A percentile compares a stretch with the other conserved stretches of the same genome.
phyloP scores from a whole-genome alignment of 1,140 invertebrate species.

The Drosophila sucinea region DNA sequence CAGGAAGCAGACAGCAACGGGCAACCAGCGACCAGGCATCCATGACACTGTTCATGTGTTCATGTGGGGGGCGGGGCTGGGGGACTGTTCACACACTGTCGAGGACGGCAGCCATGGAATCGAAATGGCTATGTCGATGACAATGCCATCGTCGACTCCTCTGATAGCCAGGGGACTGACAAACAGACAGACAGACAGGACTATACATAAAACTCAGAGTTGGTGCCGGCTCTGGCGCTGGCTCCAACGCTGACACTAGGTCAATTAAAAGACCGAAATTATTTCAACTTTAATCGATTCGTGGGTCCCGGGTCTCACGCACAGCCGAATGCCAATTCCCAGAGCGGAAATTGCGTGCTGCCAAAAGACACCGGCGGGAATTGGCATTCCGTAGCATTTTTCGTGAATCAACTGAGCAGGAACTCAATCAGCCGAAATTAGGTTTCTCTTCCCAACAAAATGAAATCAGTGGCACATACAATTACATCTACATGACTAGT shows the following conservation, averaged over 20 bases:
- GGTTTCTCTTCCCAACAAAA: conserved; percentile 18
- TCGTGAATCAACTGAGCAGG: conserved; percentile 22
- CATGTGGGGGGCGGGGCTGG: background rate
- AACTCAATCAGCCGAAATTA: conserved; percentile 29
- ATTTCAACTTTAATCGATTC: conserved; percentile 72
- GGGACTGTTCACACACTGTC: background rate
- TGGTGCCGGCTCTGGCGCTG: conserved; percentile 2
- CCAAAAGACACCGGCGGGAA: conserved; percentile 43
- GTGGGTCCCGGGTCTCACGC: conserved; percentile 41
- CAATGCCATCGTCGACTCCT: conserved; percentile 1
- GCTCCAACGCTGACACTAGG: conserved; percentile 9
- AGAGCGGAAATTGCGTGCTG: conserved; percentile 54
- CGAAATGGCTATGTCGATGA: conserved; percentile 9
- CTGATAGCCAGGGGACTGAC: conserved; percentile 3
- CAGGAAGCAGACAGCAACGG: conserved; percentile 5
- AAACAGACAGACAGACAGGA: background rate
- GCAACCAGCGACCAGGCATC: conserved; percentile 1
- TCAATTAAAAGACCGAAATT: conserved; percentile 71
- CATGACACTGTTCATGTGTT: background rate
- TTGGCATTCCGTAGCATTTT: conserved; percentile 51
- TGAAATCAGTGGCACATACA: background rate
- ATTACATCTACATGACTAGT: background rate
- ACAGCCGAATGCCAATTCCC: conserved; percentile 52
- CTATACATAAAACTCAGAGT: background rate
- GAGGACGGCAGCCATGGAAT: conserved; percentile 8